Conservation (phyloP, 2,113 vertebrate genomes). For the Azemiops feae region DNA sequence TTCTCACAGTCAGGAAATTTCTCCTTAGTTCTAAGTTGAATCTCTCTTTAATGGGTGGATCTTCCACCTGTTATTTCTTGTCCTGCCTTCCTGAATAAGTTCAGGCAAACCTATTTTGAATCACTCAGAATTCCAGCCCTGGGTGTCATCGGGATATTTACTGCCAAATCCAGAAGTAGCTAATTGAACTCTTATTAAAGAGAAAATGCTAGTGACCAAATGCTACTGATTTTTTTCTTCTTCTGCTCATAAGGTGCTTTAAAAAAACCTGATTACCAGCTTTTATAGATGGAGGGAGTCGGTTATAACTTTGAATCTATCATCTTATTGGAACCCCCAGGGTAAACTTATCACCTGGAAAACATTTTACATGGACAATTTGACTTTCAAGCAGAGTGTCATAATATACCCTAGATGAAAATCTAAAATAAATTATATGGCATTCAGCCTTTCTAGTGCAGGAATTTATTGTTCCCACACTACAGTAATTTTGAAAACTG, state of each 20-base stretch:
- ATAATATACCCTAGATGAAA: conserved; percentile 75
- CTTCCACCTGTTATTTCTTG: neutral
- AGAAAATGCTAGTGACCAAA: conserved; percentile 71
- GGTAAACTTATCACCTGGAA: conserved; percentile 80
- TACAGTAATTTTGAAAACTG: conserved; percentile 78
- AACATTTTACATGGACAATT: conserved; percentile 78
- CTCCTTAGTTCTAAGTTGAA: neutral
- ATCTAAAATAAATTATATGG: conserved; percentile 80
- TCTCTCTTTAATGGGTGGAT: neutral
- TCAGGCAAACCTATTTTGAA: conserved; percentile 58
- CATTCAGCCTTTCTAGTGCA: conserved; percentile 68
- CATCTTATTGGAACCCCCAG: conserved; percentile 73
- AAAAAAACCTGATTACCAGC: conserved; percentile 74
- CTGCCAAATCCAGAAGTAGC: conserved; percentile 68
- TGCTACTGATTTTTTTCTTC: conserved; percentile 56
- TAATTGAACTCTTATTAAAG: conserved; percentile 70
- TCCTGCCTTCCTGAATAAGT: conserved; percentile 18
- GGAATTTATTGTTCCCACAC: conserved; percentile 77
- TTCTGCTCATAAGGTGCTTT: conserved; percentile 73
- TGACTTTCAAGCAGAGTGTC: conserved; percentile 78
- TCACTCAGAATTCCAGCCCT: conserved; percentile 54
- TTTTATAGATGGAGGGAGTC: conserved; percentile 74
- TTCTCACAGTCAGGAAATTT: neutral
- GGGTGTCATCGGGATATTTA: conserved; percentile 69
- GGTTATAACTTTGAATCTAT: conserved; percentile 77